phyloP scores from a whole-genome alignment of 2,797 vertebrate species.

The Sebastes paucispinis region DNA sequence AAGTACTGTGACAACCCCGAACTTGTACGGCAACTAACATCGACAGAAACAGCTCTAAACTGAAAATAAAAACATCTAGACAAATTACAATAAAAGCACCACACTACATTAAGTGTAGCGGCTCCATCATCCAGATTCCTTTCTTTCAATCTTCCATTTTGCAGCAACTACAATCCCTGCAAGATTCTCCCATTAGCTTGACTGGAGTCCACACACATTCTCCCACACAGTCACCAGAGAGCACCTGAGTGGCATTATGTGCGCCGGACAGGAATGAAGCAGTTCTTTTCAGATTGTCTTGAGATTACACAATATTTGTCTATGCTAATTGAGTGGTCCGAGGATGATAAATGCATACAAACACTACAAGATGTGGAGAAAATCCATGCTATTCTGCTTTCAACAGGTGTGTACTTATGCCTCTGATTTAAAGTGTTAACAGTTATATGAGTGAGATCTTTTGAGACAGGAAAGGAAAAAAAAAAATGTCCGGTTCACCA shows the following conservation, averaged over 20 bases:
- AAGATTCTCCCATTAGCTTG: constrained; percentile 21
- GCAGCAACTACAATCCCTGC: constrained; percentile 20
- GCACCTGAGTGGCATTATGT: constrained; percentile 28
- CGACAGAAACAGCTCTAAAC: not conserved
- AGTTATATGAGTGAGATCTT: constrained; percentile 19
- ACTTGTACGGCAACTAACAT: not conserved
- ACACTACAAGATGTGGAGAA: constrained; percentile 39
- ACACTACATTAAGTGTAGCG: not conserved
- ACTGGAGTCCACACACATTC: constrained; percentile 21
- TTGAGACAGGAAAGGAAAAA: constrained; percentile 21
- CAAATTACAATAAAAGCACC: not conserved
- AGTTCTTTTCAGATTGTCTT: constrained; percentile 9
- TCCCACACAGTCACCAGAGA: constrained; percentile 11
- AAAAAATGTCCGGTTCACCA: not conserved
- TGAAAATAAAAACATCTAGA: not conserved
- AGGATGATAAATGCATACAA: constrained; percentile 42
- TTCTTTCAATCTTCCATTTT: not conserved
- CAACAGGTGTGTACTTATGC: constrained; percentile 59
- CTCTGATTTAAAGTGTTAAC: constrained; percentile 57
- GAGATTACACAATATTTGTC: constrained; percentile 26
- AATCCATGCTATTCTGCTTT: constrained; percentile 22
- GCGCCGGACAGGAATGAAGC: constrained; percentile 19
- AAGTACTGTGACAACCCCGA: too few relatives aligned
- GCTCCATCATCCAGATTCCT: not conserved
- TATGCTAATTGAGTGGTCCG: constrained; percentile 25